Conservation (phyloP, 1,140 invertebrate genomes). For the Tetraneura akinire region DNA sequence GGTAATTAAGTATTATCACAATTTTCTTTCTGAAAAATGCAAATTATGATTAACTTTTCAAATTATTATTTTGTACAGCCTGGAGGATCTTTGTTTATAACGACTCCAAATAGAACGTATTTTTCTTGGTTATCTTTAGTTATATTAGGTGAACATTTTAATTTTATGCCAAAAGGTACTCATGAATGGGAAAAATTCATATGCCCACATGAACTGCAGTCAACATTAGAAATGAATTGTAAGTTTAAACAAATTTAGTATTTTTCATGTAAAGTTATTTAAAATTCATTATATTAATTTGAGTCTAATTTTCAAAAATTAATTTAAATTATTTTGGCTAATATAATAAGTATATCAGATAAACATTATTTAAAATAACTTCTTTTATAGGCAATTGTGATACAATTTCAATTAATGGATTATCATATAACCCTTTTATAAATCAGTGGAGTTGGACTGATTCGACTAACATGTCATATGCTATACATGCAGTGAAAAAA, state of each 20-base stretch:
- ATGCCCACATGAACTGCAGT: constrained; percentile 69
- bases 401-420: constrained; percentile 66
- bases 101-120: constrained; percentile 85
- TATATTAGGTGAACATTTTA: constrained; percentile 73
- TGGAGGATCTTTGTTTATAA: constrained; percentile 88
- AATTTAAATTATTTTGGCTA: no score
- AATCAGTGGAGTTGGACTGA: constrained; percentile 73
- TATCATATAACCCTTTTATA: constrained; percentile 70
- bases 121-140: constrained; percentile 69
- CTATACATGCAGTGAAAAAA: constrained; percentile 70
- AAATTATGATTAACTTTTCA: no score
- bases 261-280: no score
- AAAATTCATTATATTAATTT: no score
- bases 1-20: constrained; percentile 56
- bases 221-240: constrained; percentile 37
- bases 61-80: constrained; percentile 62
- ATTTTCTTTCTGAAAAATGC: no score
- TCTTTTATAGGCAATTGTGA: constrained; percentile 50
- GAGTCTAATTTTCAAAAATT: no score
- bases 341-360: no score
- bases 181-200: constrained; percentile 93
- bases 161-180: constrained; percentile 76
- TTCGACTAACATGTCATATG: constrained; percentile 70
- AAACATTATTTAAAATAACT: no score
- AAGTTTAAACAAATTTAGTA: neutral